A percentile compares a stretch with the other conserved stretches of the same genome.
These are phyloP conservation scores for Philopedon plagiatum DNA, from an alignment of 2,888 invertebrate species.

Conservation along the genomic window DNA sequence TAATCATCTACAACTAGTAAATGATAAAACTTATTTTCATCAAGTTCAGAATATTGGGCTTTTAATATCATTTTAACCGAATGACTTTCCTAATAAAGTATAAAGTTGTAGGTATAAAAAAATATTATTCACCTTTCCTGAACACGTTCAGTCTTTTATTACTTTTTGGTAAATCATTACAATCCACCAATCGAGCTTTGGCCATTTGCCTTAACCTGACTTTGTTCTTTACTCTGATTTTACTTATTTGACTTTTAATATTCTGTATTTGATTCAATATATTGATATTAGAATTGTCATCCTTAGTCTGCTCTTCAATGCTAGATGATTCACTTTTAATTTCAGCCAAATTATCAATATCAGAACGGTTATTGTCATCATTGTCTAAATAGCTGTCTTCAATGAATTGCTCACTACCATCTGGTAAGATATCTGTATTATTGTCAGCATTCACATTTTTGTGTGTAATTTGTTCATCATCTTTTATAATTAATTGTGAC, in stretches of 20 bases:
- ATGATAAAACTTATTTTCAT: too few species aligned
- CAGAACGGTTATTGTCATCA: constrained; percentile 27
- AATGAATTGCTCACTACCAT: neutral
- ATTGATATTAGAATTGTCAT: constrained; percentile 8
- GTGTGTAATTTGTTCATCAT: neutral
- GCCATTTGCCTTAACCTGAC: constrained; percentile 28
- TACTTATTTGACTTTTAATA: constrained; percentile 33
- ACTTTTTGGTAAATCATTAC: constrained; percentile 5
- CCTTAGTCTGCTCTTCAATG: neutral
- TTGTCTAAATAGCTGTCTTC: constrained; percentile 13
- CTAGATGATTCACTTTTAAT: constrained; percentile 1
- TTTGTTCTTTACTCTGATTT: constrained; percentile 40
- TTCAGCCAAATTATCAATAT: constrained; percentile 18
- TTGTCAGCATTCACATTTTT: neutral
- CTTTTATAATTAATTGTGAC: neutral
- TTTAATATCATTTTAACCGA: too few species aligned
- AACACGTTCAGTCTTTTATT: constrained; percentile 29
- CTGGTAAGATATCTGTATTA: neutral
- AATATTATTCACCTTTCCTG: constrained; percentile 32
- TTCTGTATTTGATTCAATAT: constrained; percentile 20
- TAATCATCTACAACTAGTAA: too few species aligned
- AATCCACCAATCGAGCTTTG: constrained; percentile 31
- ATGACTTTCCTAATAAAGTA: too few species aligned
- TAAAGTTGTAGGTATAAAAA: too few species aligned
- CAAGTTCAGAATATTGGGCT: too few species aligned